phyloP scores from a whole-genome alignment of 2,888 invertebrate genomes.

The Acronicta aceris region DNA sequence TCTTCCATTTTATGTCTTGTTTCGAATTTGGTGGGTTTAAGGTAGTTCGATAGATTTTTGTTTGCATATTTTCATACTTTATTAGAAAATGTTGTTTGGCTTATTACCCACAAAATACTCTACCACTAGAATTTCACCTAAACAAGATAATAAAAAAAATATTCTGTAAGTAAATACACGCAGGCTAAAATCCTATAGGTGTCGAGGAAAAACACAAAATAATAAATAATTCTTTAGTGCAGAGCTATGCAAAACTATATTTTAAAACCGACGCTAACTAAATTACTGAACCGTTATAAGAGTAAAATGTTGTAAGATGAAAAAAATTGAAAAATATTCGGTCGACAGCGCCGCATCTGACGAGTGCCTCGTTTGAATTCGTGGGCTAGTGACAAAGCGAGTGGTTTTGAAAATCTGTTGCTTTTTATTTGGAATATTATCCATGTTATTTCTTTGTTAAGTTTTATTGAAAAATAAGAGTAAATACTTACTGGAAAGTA shows the following conservation, averaged over 20 bases:
- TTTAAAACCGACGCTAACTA: slow-evolving; percentile 28
- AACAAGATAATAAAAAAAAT: too few species aligned
- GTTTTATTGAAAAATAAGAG: slow-evolving; percentile 5
- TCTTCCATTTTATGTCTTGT: slow-evolving; percentile 3
- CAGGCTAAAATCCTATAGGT: too few species aligned
- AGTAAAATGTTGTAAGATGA: slow-evolving; percentile 55
- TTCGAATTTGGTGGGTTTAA: not conserved
- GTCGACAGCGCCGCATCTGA: slow-evolving; percentile 41
- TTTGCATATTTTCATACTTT: too few species aligned
- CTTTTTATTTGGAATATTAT: slow-evolving; percentile 38
- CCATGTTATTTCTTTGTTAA: slow-evolving; percentile 15
- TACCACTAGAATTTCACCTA: too few species aligned
- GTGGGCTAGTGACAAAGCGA: slow-evolving; percentile 54
- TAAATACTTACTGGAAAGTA: not conserved
- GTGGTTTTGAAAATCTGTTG: slow-evolving; percentile 53
- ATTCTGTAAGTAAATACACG: too few species aligned
- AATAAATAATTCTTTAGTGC: not conserved
- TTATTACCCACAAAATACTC: too few species aligned
- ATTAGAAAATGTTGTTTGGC: too few species aligned
- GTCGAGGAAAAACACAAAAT: not conserved
- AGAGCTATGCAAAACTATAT: slow-evolving; percentile 26
- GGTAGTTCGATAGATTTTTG: too few species aligned
- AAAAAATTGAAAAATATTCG: slow-evolving; percentile 52
- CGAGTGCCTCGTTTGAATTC: slow-evolving; percentile 58
- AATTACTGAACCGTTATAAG: slow-evolving; percentile 53